These are phyloP conservation scores for Chaetodon trifascialis DNA, from an alignment of 2,113 vertebrate species.

Conservation along the genomic window DNA sequence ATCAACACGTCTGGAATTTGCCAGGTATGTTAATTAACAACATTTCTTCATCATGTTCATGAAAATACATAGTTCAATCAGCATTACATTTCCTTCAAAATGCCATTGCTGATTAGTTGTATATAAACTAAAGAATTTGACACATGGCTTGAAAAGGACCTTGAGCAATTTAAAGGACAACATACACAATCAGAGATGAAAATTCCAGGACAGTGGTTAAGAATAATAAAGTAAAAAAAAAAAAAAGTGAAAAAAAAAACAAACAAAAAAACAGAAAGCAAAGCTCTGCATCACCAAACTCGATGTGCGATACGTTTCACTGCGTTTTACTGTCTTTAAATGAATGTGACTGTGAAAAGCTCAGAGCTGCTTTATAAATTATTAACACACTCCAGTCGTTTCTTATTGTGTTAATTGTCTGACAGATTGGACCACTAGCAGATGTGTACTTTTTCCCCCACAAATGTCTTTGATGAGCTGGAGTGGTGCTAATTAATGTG, in stretches of 20 bases:
- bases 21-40: no score
- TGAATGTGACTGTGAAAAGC: no score
- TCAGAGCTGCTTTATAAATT: neutral
- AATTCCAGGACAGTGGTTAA: neutral
- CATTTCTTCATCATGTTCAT: no score
- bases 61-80: no score
- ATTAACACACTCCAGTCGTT: neutral
- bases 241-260: neutral
- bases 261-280: neutral
- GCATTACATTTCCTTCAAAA: no score
- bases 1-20: no score
- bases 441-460: conserved; percentile 3
- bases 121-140: no score
- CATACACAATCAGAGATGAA: neutral
- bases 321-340: neutral
- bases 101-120: no score
- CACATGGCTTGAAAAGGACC: neutral
- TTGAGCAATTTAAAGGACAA: conserved; percentile 23
- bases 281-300: neutral
- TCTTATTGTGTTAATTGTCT: conserved; percentile 17
- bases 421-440: conserved; percentile 9
- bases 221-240: neutral
- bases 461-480: conserved; percentile 16
- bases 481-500: neutral
- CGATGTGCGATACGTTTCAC: neutral